Evolutionary conservation across 1,140 invertebrate species (phyloP).

Genomic region (Papilio helenus): DNA sequence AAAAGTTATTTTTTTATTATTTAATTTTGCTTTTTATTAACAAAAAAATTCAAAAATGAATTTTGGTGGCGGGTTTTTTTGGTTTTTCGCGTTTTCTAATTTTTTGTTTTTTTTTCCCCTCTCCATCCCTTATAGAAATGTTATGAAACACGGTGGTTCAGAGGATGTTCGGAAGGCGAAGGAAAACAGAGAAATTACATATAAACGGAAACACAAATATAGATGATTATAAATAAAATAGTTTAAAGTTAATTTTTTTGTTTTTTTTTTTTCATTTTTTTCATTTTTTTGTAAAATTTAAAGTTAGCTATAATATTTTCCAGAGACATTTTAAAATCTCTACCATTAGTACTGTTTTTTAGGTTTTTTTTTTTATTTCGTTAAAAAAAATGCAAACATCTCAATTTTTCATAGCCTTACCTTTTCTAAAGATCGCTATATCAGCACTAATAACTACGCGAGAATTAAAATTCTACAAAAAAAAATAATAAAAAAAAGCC

Average conservation of each 20-base stretch:
- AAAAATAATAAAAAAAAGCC: too few species aligned
- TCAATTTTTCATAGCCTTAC: too few species aligned
- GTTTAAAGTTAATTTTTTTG: slow-evolving; percentile 8
- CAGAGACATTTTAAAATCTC: too few species aligned
- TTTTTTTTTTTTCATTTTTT: slow-evolving; percentile 10
- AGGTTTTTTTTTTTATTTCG: too few species aligned
- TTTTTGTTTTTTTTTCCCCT: not conserved
- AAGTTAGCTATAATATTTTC: too few species aligned
- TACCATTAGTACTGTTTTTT: too few species aligned
- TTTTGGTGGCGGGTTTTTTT: not conserved
- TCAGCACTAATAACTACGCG: too few species aligned
- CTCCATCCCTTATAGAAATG: not conserved
- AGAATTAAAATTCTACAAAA: too few species aligned
- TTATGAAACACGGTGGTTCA: slow-evolving; percentile 7
- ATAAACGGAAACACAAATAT: not conserved
- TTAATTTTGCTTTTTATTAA: too few species aligned
- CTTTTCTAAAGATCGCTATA: too few species aligned
- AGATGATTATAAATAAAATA: slow-evolving; percentile 8
- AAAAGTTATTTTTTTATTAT: too few species aligned
- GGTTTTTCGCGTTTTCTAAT: not conserved
- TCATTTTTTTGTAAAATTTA: not conserved
- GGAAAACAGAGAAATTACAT: not conserved
- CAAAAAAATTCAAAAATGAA: not conserved
- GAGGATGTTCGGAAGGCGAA: not conserved
- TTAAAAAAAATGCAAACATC: too few species aligned